Conservation (phyloP, 2,797 vertebrate genomes). For the Phyllotis vaccarum region DNA sequence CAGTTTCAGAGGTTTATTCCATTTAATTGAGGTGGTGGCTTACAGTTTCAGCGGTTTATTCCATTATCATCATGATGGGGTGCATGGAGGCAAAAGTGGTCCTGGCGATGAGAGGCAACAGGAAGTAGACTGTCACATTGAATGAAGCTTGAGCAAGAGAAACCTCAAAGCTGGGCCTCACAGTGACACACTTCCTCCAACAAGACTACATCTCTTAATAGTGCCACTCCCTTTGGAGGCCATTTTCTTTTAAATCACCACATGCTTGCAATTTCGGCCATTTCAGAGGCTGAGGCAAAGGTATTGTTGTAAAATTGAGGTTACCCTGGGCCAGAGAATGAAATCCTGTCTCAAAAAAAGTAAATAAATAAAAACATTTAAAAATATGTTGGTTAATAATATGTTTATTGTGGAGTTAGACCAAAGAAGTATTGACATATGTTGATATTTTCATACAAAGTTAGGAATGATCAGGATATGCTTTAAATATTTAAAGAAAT, state of each 20-base stretch:
- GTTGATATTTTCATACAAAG: constrained; percentile 35
- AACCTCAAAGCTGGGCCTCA: background rate
- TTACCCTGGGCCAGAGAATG: background rate
- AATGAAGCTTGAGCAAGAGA: background rate
- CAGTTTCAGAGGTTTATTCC: background rate
- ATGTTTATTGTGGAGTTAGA: background rate
- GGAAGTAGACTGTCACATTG: background rate
- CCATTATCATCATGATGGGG: background rate
- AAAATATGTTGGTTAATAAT: background rate
- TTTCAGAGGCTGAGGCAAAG: background rate
- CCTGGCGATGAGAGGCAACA: background rate
- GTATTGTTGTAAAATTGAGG: background rate
- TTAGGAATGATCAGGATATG: background rate
- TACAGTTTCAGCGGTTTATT: background rate
- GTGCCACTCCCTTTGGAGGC: background rate
- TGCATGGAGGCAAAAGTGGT: background rate
- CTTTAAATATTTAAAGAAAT: constrained; percentile 13
- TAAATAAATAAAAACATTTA: background rate
- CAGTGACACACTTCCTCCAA: background rate
- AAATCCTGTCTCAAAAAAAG: background rate
- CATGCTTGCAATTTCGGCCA: background rate
- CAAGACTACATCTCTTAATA: background rate
- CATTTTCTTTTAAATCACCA: background rate
- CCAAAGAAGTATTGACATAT: background rate
- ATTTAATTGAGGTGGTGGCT: background rate